Evolutionary conservation across 2,888 invertebrate genomes (phyloP).

Genomic region (Aelia acuminata): DNA sequence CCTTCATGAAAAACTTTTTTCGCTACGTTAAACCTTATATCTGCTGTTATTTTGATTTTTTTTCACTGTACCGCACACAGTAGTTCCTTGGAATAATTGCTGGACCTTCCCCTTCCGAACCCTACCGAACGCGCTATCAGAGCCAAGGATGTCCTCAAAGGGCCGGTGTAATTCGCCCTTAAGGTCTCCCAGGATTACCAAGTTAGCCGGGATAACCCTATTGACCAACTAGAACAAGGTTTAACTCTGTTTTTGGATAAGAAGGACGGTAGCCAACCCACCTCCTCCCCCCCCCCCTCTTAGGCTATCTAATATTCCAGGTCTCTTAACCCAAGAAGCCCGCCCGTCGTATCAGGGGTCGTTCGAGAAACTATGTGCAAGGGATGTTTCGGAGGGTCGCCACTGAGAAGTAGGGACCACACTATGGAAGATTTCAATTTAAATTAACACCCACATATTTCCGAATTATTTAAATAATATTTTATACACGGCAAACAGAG

Average conservation of each 20-base stretch:
- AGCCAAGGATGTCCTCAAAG: slow-evolving; percentile 21
- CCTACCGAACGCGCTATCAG: neutral
- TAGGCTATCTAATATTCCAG: neutral
- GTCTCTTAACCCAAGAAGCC: neutral
- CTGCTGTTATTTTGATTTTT: neutral
- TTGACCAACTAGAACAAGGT: slow-evolving; percentile 49
- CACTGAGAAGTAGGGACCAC: neutral
- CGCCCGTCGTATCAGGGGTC: neutral
- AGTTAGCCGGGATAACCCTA: slow-evolving; percentile 55
- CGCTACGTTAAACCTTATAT: neutral
- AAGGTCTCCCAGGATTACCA: slow-evolving; percentile 55
- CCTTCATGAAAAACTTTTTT: neutral
- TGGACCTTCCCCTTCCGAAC: neutral
- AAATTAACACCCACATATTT: neutral
- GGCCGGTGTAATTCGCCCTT: slow-evolving; percentile 21
- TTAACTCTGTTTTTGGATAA: slow-evolving; percentile 45
- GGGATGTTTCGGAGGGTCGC: neutral
- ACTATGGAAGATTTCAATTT: neutral
- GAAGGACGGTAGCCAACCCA: too few relatives aligned
- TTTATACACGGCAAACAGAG: too few relatives aligned
- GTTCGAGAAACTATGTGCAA: neutral
- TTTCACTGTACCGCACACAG: neutral
- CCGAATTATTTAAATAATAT: neutral
- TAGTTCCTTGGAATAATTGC: slow-evolving; percentile 17
- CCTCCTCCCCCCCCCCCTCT: too few relatives aligned